These are phyloP conservation scores for Bombus haemorrhoidalis DNA, from an alignment of 1,140 invertebrate genomes.

Conservation along the genomic window DNA sequence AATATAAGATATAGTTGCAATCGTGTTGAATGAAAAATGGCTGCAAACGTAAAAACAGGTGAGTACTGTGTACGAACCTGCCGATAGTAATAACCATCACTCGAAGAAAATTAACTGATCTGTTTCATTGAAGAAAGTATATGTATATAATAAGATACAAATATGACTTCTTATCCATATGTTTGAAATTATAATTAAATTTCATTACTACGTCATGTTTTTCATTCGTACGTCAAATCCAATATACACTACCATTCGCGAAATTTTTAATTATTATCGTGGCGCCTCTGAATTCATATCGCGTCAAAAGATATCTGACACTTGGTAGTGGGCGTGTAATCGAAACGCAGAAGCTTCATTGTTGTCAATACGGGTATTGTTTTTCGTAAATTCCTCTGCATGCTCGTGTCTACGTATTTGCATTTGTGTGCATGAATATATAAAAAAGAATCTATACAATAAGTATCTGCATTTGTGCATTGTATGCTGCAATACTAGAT, in stretches of 20 bases:
- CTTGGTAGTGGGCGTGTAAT: conserved; percentile 39
- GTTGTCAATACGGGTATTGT: not conserved
- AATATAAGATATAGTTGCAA: conserved; percentile 16
- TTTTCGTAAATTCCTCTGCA: conserved; percentile 13
- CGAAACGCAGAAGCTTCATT: not conserved
- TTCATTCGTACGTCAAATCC: conserved; percentile 9
- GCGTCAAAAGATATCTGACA: conserved; percentile 10
- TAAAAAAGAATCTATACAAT: conserved; percentile 50
- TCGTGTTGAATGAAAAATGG: conserved; percentile 72
- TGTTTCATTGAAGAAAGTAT: not conserved
- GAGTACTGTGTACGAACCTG: conserved; percentile 58
- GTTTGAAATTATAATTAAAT: not conserved
- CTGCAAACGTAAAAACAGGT: conserved; percentile 76
- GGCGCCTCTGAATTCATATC: not conserved
- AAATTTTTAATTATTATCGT: conserved; percentile 26
- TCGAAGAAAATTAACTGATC: not conserved
- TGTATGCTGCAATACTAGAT: not conserved
- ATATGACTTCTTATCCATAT: not conserved
- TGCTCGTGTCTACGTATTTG: conserved; percentile 21
- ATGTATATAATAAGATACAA: not conserved
- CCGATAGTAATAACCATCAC: conserved; percentile 1
- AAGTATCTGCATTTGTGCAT: conserved; percentile 69
- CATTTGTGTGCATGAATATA: conserved; percentile 26
- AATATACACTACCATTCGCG: not conserved
- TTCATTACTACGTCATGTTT: conserved; percentile 23